Evolutionary conservation across 1,140 invertebrate species (phyloP).

Genomic region (Drosophila equinoxialis): DNA sequence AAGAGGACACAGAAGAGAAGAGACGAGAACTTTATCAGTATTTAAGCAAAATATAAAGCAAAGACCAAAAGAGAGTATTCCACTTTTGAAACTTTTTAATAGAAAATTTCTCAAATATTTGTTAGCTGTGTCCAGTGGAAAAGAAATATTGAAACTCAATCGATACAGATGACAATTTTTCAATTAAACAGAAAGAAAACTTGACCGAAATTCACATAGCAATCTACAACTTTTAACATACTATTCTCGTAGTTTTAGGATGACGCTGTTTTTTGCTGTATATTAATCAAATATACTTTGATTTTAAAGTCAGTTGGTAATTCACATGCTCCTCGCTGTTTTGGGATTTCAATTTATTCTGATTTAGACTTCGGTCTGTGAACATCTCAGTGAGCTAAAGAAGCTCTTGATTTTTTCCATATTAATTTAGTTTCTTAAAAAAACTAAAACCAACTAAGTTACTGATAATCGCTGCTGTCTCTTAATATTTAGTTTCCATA

Average conservation of each 20-base stretch:
- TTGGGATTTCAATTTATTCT: no score
- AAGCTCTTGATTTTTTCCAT: no score
- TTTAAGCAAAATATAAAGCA: neutral
- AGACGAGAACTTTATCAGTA: neutral
- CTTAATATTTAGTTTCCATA: no score
- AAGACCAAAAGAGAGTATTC: neutral
- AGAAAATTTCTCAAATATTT: neutral
- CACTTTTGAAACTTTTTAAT: conserved; percentile 5
- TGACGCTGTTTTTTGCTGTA: neutral
- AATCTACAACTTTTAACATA: no score
- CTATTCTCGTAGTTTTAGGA: no score
- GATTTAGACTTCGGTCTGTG: no score
- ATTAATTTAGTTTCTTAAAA: neutral
- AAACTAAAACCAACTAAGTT: no score
- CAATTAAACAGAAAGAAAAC: no score
- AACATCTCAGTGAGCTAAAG: no score
- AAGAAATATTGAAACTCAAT: neutral
- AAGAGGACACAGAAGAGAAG: neutral
- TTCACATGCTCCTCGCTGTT: neutral
- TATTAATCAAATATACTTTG: neutral
- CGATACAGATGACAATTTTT: no score
- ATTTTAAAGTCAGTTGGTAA: neutral
- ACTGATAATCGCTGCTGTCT: no score
- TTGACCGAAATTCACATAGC: no score
- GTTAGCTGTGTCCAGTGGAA: neutral